phyloP scores from a whole-genome alignment of 2,113 vertebrate genomes.

The Plectropomus leopardus region DNA sequence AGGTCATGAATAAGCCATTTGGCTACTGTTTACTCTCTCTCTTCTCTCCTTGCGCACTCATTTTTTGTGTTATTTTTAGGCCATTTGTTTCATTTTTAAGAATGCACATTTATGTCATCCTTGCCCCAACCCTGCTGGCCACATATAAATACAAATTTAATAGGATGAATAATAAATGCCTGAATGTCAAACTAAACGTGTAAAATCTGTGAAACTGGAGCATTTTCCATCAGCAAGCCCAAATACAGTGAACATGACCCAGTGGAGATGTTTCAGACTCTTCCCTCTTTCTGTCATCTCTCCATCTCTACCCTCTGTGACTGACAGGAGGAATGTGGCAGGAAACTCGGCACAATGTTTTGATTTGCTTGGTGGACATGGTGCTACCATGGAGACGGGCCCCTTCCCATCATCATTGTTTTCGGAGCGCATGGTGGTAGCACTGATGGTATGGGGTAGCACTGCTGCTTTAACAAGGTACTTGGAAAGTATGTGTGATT shows the following conservation, averaged over 20 bases:
- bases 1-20: background rate
- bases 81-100: background rate
- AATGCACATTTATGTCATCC: background rate
- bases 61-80: background rate
- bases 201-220: background rate
- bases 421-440: background rate
- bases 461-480: constrained; percentile 60
- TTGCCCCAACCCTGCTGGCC: background rate
- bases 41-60: background rate
- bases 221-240: background rate
- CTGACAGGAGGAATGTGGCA: constrained; percentile 60
- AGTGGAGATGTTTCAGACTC: constrained; percentile 5
- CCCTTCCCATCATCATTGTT: constrained; percentile 39
- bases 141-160: constrained; percentile 7
- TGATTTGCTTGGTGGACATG: constrained; percentile 27
- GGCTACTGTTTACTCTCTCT: too few relatives aligned
- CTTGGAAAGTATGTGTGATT: constrained; percentile 66
- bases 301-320: constrained; percentile 30
- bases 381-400: constrained; percentile 50
- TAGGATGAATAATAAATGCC: constrained; percentile 10
- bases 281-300: constrained; percentile 17
- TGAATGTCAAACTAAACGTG: background rate
- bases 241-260: background rate
- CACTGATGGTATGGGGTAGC: background rate
- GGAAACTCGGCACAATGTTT: constrained; percentile 55